These are phyloP conservation scores for Pontoporia blainvillei DNA, from an alignment of 2,113 vertebrate genomes.

Conservation along the genomic window DNA sequence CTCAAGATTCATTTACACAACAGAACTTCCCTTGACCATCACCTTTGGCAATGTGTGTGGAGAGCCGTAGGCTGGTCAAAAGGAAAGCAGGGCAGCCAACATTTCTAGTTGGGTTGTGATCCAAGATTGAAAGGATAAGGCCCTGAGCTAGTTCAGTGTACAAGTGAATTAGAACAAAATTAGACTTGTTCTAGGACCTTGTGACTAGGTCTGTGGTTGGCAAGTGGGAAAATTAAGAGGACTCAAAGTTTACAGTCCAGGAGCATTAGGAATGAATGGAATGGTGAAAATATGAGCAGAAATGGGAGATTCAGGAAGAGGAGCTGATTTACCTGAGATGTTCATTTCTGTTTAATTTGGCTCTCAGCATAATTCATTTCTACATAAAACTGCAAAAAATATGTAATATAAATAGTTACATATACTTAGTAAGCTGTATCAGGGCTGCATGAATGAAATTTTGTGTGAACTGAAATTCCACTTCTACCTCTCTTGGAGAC, in stretches of 20 bases:
- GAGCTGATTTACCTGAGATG: neutral
- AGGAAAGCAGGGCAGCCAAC: neutral
- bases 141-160: neutral
- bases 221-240: neutral
- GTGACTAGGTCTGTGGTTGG: neutral
- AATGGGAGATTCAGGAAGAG: neutral
- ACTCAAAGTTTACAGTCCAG: neutral
- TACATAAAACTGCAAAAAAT: neutral
- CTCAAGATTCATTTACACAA: neutral
- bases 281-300: neutral
- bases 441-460: neutral
- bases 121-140: neutral
- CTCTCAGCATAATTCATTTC: neutral
- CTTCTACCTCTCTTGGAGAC: neutral
- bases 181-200: neutral
- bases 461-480: neutral
- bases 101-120: neutral
- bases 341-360: neutral
- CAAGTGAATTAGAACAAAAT: neutral
- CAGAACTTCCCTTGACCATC: neutral
- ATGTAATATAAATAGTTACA: neutral
- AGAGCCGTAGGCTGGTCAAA: neutral
- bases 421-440: neutral
- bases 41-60: neutral
- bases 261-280: rapidly evolving